A percentile compares a stretch with the other conserved stretches of the same genome.
phyloP scores from a whole-genome alignment of 2,113 vertebrate genomes.

The Leucosticte australis region DNA sequence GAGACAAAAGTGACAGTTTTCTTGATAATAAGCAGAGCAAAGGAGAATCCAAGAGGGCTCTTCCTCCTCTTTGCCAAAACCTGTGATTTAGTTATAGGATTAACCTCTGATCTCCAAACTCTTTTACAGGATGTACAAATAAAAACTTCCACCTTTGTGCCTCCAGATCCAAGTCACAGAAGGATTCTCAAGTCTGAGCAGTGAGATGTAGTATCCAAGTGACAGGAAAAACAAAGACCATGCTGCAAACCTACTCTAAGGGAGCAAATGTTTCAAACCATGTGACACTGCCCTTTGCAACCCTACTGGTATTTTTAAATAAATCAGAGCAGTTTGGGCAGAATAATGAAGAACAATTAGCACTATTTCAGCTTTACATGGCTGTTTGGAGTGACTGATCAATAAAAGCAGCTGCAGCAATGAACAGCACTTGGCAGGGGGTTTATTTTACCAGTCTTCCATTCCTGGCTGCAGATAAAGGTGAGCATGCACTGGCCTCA shows the following conservation, averaged over 20 bases:
- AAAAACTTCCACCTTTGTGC: background rate
- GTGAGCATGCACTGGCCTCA: conserved; percentile 95
- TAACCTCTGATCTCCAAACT: background rate
- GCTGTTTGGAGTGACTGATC: background rate
- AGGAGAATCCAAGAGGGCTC: background rate
- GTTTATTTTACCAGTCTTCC: conserved; percentile 89
- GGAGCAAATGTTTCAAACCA: background rate
- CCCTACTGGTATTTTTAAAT: background rate
- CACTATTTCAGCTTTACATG: background rate
- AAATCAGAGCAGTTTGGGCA: background rate
- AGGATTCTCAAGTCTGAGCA: background rate
- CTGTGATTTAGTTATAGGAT: background rate
- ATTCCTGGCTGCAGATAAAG: conserved; percentile 97
- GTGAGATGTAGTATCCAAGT: background rate
- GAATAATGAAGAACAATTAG: background rate
- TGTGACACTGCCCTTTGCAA: background rate
- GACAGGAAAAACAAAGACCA: background rate
- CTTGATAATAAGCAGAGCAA: background rate
- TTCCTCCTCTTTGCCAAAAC: background rate
- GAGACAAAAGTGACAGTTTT: background rate
- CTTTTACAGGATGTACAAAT: background rate
- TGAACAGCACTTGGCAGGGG: background rate
- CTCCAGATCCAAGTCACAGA: background rate
- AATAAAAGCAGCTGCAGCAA: background rate
- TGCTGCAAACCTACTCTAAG: background rate